Evolutionary conservation across 2,888 invertebrate species (phyloP).

Genomic region (Dimorphilus gyrociliatus): DNA sequence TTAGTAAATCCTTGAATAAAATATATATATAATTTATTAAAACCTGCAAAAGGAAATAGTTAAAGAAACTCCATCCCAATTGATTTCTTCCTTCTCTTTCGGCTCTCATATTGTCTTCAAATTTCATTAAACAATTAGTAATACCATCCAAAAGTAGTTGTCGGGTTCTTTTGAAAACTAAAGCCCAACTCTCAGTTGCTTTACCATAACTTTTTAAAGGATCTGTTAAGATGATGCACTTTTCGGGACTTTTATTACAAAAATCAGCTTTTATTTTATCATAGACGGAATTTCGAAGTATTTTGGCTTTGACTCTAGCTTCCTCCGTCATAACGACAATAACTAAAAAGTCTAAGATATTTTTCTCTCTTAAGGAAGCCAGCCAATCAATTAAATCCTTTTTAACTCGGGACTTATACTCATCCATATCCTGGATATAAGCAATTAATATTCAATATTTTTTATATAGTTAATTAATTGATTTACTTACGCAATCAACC

Average conservation of each 20-base stretch:
- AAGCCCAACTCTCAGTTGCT: conserved; percentile 64
- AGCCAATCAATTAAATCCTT: conserved; percentile 81
- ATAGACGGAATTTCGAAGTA: conserved; percentile 74
- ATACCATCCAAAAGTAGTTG: conserved; percentile 68
- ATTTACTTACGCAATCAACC: conserved; percentile 72
- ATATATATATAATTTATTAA: no score
- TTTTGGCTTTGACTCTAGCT: conserved; percentile 63
- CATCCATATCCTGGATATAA: conserved; percentile 63
- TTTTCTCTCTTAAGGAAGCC: conserved; percentile 54
- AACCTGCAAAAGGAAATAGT: conserved; percentile 82
- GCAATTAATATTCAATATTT: no score
- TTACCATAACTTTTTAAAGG: conserved; percentile 73
- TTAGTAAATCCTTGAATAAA: no score
- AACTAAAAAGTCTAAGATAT: conserved; percentile 79
- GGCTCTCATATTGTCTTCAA: conserved; percentile 74
- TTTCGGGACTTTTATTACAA: conserved; percentile 64
- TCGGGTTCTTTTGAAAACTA: conserved; percentile 62
- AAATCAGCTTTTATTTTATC: conserved; percentile 89
- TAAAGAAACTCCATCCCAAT: conserved; percentile 78
- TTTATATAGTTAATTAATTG: no score
- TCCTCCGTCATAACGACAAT: conserved; percentile 80
- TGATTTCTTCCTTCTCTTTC: conserved; percentile 77
- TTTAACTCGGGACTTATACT: conserved; percentile 66
- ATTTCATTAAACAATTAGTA: conserved; percentile 58
- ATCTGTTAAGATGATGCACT: conserved; percentile 73